A percentile compares a stretch with the other conserved stretches of the same genome.
Conservation (phyloP, 1,140 invertebrate genomes). For the Penaeus japonicus region DNA sequence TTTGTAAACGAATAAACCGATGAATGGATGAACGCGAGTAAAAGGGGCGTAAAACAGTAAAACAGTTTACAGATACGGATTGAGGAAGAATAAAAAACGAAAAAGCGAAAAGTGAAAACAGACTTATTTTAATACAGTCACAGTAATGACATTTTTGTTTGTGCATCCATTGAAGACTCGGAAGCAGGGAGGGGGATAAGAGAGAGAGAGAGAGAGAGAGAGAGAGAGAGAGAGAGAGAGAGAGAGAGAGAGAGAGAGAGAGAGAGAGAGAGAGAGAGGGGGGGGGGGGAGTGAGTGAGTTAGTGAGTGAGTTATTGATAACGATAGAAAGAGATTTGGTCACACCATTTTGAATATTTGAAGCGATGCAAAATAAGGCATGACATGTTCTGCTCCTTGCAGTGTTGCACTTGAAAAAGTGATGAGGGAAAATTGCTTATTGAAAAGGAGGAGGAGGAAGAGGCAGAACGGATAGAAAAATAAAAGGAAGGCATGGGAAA, state of each 20-base stretch:
- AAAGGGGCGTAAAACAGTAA: no score
- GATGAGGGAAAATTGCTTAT: background rate
- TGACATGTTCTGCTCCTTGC: background rate
- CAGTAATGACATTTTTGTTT: no score
- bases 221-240: background rate
- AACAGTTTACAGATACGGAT: no score
- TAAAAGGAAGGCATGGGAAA: background rate
- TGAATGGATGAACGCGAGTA: no score
- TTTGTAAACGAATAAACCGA: no score
- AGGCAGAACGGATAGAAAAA: background rate
- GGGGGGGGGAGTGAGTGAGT: no score
- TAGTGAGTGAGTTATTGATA: background rate
- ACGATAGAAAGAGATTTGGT: no score
- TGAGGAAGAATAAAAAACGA: no score
- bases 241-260: background rate
- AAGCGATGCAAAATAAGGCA: background rate
- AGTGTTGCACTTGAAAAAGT: background rate
- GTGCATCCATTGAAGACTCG: background rate
- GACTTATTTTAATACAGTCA: no score
- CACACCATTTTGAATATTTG: no score
- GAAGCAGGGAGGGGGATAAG: background rate
- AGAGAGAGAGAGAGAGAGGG: background rate
- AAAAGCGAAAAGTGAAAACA: no score
- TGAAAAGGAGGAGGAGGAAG: background rate
- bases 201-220: background rate